Percentiles rank a stretch among this genome's conserved stretches.
Evolutionary conservation across 92 coral and sea anemone species (phyloP).

Genomic region (Phenganax stokvisi): DNA sequence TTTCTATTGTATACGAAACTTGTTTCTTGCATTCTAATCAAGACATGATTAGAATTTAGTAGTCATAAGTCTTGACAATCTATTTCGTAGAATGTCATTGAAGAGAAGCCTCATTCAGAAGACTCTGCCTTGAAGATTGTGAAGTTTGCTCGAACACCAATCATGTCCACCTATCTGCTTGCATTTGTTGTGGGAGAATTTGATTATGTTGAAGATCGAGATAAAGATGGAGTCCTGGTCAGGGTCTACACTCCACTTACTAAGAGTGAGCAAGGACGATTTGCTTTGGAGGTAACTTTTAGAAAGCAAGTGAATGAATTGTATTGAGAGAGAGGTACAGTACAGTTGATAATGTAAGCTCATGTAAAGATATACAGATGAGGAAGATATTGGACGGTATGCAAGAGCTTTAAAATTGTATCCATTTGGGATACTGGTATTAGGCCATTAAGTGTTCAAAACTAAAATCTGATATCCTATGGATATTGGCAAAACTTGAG

Average conservation of each 20-base stretch:
- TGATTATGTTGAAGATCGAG: conserved; percentile 89
- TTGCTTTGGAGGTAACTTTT: conserved; percentile 76
- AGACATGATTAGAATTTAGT: no score
- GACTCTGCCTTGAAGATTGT: conserved; percentile 63
- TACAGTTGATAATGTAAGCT: no score
- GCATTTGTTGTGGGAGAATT: conserved; percentile 99
- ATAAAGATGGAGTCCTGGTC: conserved; percentile 72
- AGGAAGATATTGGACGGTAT: no score
- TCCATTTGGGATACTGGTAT: no score
- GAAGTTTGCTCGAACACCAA: conserved; percentile 80
- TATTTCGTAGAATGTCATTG: conserved; percentile 65
- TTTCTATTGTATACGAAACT: neutral
- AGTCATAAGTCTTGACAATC: no score
- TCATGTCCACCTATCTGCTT: conserved; percentile 92
- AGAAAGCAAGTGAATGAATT: neutral
- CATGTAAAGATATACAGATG: no score
- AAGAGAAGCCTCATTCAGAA: conserved; percentile 65
- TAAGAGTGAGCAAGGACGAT: conserved; percentile 79
- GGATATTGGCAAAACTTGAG: no score
- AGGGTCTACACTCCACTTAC: conserved; percentile 96
- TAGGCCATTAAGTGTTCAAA: no score
- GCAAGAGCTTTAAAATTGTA: no score
- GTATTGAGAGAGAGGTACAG: no score
- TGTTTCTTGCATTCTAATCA: no score
- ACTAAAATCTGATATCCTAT: no score